Evolutionary conservation across 2,113 vertebrate species (phyloP), one percentile per base, ranked within the genome.

Genomic region (Daphoenositta chrysoptera): DNA sequence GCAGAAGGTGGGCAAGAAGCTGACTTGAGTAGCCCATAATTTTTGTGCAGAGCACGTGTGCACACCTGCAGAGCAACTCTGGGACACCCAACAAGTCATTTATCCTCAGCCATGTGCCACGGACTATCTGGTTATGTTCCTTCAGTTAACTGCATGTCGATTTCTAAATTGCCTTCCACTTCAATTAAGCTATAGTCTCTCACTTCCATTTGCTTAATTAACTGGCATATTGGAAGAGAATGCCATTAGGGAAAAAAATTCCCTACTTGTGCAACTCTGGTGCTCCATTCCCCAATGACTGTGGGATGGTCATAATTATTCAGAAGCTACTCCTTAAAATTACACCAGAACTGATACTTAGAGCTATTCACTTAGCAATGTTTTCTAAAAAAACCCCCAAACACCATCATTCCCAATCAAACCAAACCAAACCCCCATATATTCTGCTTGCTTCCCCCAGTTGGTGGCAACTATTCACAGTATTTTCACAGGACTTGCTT

Each of bases 141-240:
- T 80, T 45, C 54, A 44, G 54, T 48, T n/a, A 68, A 61, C 28
- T 39, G 40, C 11, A n/a, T 9, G 21, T 11, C 0, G 0, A 83
- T 30, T 73, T 57, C 37, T 50, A 37, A 11, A 78, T 39, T 35
- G 20, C 15, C 30, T 78, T 78, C 16, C 20, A 53, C 18, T 80
- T 69, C 40, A 76, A 47, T 30, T 42, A 77, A 48, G 9, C 0
- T 0, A 33, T 42, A 83, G 45, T 6, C 1, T 13, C 28, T 4
- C 2, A 64, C 22, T 63, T 84, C 14, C 31, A 50, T 15, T 8
- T 79, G 50, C 63, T 71, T 39, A 86, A 83, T 80, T 91, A 86
- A 33, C 11, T 17, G 42, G 37, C 26, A 63, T 13, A 47, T 40
- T 51, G 58, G 23, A 87, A 58, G 26, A 77, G 5, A 28, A 17